A percentile compares a stretch with the other conserved stretches of the same genome.
phyloP scores from a whole-genome alignment of 2,888 invertebrate genomes.

The Nymphalis polychloros region DNA sequence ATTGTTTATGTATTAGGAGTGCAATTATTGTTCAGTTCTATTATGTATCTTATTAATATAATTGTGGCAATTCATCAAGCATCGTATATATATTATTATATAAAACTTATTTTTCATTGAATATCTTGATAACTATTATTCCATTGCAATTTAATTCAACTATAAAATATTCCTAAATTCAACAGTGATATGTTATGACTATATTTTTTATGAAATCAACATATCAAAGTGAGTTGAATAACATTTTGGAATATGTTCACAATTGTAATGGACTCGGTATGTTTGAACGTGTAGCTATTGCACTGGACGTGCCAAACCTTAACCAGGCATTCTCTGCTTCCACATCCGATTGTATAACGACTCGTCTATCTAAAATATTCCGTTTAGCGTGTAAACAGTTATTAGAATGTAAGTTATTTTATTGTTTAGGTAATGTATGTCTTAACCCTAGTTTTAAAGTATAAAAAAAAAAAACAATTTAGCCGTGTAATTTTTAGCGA shows the following conservation, averaged over 20 bases:
- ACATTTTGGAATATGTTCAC: constrained; percentile 16
- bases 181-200: constrained; percentile 12
- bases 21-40: constrained; percentile 43
- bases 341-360: constrained; percentile 40
- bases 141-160: neutral
- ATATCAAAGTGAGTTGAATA: constrained; percentile 50
- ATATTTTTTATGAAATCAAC: constrained; percentile 47
- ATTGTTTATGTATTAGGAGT: constrained; percentile 42
- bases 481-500: constrained; percentile 66
- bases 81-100: constrained; percentile 41
- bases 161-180: constrained; percentile 39
- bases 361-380: constrained; percentile 60
- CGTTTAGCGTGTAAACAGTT: constrained; percentile 72
- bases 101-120: constrained; percentile 55
- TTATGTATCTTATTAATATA: constrained; percentile 39
- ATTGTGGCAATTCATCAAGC: constrained; percentile 38
- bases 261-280: neutral
- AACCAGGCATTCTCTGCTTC: constrained; percentile 52
- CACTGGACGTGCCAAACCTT: constrained; percentile 59
- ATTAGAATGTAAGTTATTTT: constrained; percentile 74
- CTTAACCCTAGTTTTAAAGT: constrained; percentile 70
- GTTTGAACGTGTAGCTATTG: constrained; percentile 9
- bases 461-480: constrained; percentile 46
- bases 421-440: constrained; percentile 76
- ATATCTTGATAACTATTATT: constrained; percentile 36